Evolutionary conservation across 2,113 vertebrate species (phyloP).

Genomic region (Morphnarchus princeps): DNA sequence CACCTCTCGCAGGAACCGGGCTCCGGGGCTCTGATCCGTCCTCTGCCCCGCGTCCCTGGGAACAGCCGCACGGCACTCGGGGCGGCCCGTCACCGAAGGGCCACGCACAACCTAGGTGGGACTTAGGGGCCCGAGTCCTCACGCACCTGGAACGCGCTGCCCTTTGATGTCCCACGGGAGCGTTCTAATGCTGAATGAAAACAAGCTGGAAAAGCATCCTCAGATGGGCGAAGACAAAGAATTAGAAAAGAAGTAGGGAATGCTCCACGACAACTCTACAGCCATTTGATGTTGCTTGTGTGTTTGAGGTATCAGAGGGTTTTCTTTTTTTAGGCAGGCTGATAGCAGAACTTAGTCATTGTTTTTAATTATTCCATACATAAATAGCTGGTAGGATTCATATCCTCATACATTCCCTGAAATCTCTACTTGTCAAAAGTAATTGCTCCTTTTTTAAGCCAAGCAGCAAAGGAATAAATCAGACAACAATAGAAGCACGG

Average conservation of each 20-base stretch:
- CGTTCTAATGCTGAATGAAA: background rate
- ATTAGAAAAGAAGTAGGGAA: background rate
- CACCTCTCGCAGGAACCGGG: too few species aligned
- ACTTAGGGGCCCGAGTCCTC: too few species aligned
- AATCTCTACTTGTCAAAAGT: background rate
- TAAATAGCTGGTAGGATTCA: background rate
- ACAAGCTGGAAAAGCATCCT: background rate
- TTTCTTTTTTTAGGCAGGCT: background rate
- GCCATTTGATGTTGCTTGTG: background rate
- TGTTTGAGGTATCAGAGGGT: background rate
- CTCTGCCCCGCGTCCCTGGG: too few species aligned
- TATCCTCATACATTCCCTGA: background rate
- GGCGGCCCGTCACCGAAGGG: too few species aligned
- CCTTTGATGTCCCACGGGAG: background rate
- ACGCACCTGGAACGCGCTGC: too few species aligned
- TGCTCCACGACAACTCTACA: background rate
- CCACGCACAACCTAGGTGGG: too few species aligned
- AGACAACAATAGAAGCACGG: fast-evolving
- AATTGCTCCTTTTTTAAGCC: background rate
- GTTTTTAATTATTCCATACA: background rate
- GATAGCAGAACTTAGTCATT: background rate
- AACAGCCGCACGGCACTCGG: too few species aligned
- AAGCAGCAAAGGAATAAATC: background rate
- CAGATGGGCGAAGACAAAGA: background rate
- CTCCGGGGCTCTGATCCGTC: too few species aligned